These are phyloP conservation scores for Caenorhabditis tropicalis DNA, from an alignment of 1,140 invertebrate species.

Conservation along the genomic window DNA sequence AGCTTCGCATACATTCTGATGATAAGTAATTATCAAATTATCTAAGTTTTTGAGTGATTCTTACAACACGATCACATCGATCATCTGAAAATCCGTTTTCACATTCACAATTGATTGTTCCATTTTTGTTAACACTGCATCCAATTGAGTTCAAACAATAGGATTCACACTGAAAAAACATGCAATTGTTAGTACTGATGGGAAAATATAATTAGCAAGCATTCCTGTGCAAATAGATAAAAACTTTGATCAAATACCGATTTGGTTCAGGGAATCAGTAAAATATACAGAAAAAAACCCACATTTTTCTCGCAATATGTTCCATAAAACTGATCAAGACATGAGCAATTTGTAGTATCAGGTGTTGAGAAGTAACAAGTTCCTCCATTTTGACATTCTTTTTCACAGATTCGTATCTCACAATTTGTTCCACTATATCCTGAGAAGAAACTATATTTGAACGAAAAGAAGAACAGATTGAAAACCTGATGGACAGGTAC, in stretches of 20 bases:
- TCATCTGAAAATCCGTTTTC: neutral
- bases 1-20: neutral
- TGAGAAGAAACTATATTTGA: neutral
- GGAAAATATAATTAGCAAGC: no score
- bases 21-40: neutral
- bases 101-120: neutral
- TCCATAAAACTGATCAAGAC: constrained; percentile 21
- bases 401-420: no score
- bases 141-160: neutral
- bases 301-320: neutral
- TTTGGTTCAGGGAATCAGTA: no score
- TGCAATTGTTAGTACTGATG: neutral
- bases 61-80: neutral
- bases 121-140: neutral
- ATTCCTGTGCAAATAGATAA: no score
- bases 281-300: neutral
- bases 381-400: constrained; percentile 17
- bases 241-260: no score
- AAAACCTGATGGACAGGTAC: constrained; percentile 7
- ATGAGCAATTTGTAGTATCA: neutral
- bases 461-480: neutral
- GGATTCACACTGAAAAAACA: neutral
- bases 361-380: neutral
- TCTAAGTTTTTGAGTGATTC: neutral
- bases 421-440: constrained; percentile 4